These are phyloP conservation scores for Drosophila neutralis DNA, from an alignment of 2,888 invertebrate species.

Conservation along the genomic window DNA sequence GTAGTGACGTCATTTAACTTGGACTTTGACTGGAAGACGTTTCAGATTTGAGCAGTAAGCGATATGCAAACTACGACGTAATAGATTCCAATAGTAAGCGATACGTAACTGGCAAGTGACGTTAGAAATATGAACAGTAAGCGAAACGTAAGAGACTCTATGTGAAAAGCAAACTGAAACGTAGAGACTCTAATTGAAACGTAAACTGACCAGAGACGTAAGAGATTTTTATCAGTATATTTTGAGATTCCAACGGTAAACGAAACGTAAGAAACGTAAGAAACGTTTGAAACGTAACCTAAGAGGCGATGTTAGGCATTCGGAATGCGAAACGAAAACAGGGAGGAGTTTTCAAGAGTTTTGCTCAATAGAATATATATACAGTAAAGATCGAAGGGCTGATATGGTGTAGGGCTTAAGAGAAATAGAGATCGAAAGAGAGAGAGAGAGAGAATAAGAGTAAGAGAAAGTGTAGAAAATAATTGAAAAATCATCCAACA, in stretches of 20 bases:
- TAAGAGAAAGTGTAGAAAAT: background rate
- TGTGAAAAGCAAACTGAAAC: too few species aligned
- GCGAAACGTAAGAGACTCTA: background rate
- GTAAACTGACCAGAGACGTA: background rate
- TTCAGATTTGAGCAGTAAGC: constrained; percentile 11
- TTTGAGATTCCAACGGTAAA: background rate
- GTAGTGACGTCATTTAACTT: constrained; percentile 65
- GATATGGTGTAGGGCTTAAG: background rate
- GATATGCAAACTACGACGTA: constrained; percentile 24
- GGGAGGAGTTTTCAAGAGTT: background rate
- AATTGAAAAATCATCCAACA: background rate
- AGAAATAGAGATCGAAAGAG: background rate
- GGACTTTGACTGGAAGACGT: constrained; percentile 48
- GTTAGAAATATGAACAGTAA: background rate
- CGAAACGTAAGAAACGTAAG: too few species aligned
- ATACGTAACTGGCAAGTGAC: background rate
- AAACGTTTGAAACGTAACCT: background rate
- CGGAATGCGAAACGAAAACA: background rate
- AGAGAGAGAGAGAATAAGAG: background rate
- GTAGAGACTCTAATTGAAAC: background rate
- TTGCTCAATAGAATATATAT: background rate
- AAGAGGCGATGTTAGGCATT: background rate
- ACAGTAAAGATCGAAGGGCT: background rate
- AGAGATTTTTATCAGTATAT: background rate
- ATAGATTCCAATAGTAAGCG: constrained; percentile 1